A percentile compares a stretch with the other conserved stretches of the same genome.
phyloP scores from a whole-genome alignment of 2,113 vertebrate species.

The Corythornis madagascariensis region DNA sequence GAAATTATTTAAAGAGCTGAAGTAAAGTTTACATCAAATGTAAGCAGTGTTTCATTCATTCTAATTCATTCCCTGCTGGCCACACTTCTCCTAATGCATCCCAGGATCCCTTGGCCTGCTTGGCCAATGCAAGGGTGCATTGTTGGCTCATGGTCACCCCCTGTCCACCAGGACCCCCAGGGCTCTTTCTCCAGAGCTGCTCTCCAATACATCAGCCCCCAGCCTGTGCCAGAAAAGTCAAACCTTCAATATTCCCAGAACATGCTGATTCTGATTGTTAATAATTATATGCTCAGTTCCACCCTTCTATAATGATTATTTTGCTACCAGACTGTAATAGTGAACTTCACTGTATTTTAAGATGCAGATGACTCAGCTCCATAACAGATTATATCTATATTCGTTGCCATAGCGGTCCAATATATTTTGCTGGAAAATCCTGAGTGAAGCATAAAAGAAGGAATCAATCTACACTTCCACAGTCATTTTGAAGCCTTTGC shows the following conservation, averaged over 20 bases:
- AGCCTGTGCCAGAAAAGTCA: neutral
- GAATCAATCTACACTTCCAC: neutral
- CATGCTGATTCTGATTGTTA: neutral
- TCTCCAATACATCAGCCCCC: too few relatives aligned
- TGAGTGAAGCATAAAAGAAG: neutral
- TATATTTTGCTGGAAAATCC: conserved; percentile 25
- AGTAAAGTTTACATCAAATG: neutral
- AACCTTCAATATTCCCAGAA: neutral
- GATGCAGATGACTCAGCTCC: conserved; percentile 38
- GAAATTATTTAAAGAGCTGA: neutral
- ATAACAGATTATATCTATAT: neutral
- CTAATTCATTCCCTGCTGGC: neutral
- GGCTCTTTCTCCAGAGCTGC: too few relatives aligned
- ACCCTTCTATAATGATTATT: neutral
- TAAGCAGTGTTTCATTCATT: neutral
- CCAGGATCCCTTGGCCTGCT: too few relatives aligned
- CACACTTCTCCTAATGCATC: too few relatives aligned
- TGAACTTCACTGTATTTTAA: conserved; percentile 31
- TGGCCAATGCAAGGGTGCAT: too few relatives aligned
- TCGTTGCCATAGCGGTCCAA: neutral
- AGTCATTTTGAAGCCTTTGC: neutral
- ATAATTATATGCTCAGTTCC: conserved; percentile 24
- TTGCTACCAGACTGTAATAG: conserved; percentile 6
- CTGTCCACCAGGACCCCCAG: too few relatives aligned
- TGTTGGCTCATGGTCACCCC: too few relatives aligned